A percentile compares a stretch with the other conserved stretches of the same genome.
Evolutionary conservation across 2,888 invertebrate genomes (phyloP).

Genomic region (Dryobotodes eremita): DNA sequence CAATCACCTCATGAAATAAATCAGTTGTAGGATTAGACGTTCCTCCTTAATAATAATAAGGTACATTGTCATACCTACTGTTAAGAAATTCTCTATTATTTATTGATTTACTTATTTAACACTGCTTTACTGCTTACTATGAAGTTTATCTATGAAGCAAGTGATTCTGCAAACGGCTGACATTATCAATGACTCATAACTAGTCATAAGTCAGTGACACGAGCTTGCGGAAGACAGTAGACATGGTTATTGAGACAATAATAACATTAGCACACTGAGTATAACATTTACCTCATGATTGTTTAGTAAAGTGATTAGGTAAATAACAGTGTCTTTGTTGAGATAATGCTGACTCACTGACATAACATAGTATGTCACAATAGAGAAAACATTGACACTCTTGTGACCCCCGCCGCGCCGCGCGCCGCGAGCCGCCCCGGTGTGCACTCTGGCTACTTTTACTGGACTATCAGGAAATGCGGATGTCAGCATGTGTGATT

Average conservation of each 20-base stretch:
- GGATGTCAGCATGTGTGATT: background rate
- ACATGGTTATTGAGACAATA: background rate
- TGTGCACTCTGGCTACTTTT: background rate
- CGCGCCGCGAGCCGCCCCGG: background rate
- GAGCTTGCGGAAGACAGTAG: background rate
- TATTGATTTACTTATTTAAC: background rate
- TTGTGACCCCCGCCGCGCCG: background rate
- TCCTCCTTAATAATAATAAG: background rate
- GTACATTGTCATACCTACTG: background rate
- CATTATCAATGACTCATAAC: background rate
- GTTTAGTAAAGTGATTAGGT: background rate
- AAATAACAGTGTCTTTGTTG: conserved; percentile 26
- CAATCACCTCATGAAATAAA: conserved; percentile 13
- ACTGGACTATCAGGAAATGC: background rate
- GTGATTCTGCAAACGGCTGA: background rate
- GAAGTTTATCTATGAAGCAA: background rate
- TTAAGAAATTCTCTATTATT: background rate
- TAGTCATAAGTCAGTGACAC: conserved; percentile 1
- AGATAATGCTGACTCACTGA: conserved; percentile 28
- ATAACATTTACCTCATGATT: conserved; percentile 25
- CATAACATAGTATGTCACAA: conserved; percentile 18
- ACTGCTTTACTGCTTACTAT: background rate
- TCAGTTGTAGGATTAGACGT: background rate
- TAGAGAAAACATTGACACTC: conserved; percentile 3
- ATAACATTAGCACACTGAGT: conserved; percentile 2